Conservation (phyloP, 2,797 vertebrate genomes). For the Xenopus petersii region DNA sequence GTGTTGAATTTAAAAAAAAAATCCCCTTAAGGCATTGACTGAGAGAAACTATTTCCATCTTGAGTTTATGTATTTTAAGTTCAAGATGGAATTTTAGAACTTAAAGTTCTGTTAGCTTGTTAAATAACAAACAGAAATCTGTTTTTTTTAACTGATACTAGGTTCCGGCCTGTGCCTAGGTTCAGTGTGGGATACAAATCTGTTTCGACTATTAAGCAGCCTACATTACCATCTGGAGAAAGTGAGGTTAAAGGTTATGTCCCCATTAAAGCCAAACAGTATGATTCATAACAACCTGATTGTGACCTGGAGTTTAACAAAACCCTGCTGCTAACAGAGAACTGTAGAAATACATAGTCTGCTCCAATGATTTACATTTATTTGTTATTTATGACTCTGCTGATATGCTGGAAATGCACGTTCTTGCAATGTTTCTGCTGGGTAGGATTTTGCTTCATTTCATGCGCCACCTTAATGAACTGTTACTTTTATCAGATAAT, state of each 20-base stretch:
- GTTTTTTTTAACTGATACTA: slow-evolving; percentile 24
- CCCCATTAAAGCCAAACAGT: slow-evolving; percentile 58
- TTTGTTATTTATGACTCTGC: slow-evolving; percentile 49
- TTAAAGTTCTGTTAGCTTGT: not conserved
- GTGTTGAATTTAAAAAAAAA: too few species aligned
- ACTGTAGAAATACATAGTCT: slow-evolving; percentile 32
- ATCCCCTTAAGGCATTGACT: too few species aligned
- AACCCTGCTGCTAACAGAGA: slow-evolving; percentile 49
- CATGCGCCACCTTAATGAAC: slow-evolving; percentile 33
- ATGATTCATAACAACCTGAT: slow-evolving; percentile 60
- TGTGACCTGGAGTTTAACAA: slow-evolving; percentile 55
- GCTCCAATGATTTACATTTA: slow-evolving; percentile 32
- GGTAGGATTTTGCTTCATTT: slow-evolving; percentile 27
- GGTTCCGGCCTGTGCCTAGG: slow-evolving; percentile 42
- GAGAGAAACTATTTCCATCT: too few species aligned
- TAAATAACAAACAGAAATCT: not conserved
- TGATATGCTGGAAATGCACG: slow-evolving; percentile 38
- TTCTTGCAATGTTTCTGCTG: slow-evolving; percentile 11
- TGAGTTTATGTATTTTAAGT: too few species aligned
- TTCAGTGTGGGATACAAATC: slow-evolving; percentile 50
- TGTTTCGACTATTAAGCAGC: slow-evolving; percentile 62
- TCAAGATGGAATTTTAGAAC: not conserved
- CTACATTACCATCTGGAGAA: slow-evolving; percentile 66
- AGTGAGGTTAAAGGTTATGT: slow-evolving; percentile 59
- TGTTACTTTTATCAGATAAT: slow-evolving; percentile 46